These are phyloP conservation scores for Fregetta grallaria DNA, from an alignment of 2,113 vertebrate genomes.

Conservation along the genomic window DNA sequence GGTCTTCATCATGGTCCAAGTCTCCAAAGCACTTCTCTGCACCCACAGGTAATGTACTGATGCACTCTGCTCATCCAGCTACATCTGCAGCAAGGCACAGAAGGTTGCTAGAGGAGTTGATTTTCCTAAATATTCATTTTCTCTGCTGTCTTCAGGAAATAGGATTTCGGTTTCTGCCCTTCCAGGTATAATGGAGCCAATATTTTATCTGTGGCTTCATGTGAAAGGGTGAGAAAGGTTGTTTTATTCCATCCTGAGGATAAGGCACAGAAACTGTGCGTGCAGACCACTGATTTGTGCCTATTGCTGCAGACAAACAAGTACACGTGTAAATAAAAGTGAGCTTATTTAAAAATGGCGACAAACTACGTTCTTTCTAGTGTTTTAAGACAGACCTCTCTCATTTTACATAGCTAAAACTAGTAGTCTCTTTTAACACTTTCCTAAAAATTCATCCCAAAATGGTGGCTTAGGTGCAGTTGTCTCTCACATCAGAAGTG, in stretches of 20 bases:
- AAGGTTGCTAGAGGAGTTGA: background rate
- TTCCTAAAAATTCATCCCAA: background rate
- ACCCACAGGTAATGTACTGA: background rate
- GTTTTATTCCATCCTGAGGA: background rate
- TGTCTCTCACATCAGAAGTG: background rate
- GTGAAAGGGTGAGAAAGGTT: background rate
- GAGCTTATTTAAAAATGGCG: background rate
- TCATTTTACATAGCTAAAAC: background rate
- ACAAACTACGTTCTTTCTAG: background rate
- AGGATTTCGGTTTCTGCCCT: background rate
- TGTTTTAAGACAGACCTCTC: background rate
- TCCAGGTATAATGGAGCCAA: background rate
- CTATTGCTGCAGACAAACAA: background rate
- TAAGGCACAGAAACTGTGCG: background rate
- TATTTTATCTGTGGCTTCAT: background rate
- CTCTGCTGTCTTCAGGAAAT: slow-evolving; percentile 14
- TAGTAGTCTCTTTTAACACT: background rate
- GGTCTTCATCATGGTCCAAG: fast-evolving
- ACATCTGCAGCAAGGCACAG: background rate
- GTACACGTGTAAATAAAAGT: background rate
- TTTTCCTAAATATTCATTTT: slow-evolving; percentile 21
- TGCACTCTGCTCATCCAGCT: background rate
- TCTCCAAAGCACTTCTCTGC: background rate
- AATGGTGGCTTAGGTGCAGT: background rate
- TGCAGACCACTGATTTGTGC: background rate